phyloP scores from a whole-genome alignment of 2,113 vertebrate genomes.

The Apistogramma diplotaenia region DNA sequence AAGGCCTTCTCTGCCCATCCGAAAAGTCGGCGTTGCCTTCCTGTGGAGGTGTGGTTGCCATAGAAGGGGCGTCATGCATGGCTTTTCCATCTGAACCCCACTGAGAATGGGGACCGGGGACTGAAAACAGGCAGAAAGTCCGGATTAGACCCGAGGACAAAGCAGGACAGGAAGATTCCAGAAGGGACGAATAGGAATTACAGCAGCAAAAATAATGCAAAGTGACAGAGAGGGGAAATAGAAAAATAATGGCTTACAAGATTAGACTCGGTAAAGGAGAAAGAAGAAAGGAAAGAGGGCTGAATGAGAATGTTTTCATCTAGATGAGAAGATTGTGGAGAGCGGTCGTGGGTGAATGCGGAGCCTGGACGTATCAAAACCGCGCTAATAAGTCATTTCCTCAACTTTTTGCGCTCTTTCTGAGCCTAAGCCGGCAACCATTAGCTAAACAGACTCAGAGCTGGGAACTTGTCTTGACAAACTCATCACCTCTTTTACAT shows the following conservation, averaged over 20 bases:
- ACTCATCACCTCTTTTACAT: conserved; percentile 67
- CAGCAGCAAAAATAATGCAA: conserved; percentile 93
- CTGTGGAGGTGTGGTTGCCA: conserved; percentile 93
- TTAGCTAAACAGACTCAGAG: conserved; percentile 74
- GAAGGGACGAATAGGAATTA: conserved; percentile 93
- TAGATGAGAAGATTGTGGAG: conserved; percentile 78
- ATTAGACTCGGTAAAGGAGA: conserved; percentile 75
- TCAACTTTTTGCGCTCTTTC: conserved; percentile 63
- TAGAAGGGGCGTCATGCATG: conserved; percentile 90
- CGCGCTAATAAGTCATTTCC: conserved; percentile 77
- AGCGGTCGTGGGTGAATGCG: conserved; percentile 68
- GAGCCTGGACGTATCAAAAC: conserved; percentile 66
- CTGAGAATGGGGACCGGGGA: conserved; percentile 82
- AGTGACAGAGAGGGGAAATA: conserved; percentile 93
- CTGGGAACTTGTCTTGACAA: conserved; percentile 70
- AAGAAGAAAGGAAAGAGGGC: conserved; percentile 72
- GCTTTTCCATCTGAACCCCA: conserved; percentile 84
- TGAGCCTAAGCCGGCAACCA: conserved; percentile 65
- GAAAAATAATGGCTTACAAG: conserved; percentile 91
- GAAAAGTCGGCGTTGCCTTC: conserved; percentile 88
- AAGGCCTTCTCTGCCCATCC: conserved; percentile 85
- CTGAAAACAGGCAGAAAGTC: conserved; percentile 84
- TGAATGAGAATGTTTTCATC: conserved; percentile 88
- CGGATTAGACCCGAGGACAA: conserved; percentile 88
- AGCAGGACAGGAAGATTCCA: conserved; percentile 91